These are phyloP conservation scores for Tiaroga cobitis DNA, from an alignment of 2,797 vertebrate species.

Conservation along the genomic window DNA sequence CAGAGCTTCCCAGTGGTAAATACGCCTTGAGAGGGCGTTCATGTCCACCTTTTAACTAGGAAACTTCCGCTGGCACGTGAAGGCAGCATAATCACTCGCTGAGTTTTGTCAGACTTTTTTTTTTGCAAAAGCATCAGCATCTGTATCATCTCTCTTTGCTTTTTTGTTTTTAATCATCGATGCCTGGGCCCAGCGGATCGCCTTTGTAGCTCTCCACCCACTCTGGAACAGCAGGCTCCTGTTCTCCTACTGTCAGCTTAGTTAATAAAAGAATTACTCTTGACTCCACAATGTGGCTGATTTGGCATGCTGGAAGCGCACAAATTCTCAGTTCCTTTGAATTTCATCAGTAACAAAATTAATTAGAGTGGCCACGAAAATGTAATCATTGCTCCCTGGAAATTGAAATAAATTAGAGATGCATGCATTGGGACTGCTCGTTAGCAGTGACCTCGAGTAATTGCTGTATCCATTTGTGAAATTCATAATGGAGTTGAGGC, in stretches of 20 bases:
- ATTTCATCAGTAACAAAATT: conserved; percentile 78
- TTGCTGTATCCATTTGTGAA: conserved; percentile 84
- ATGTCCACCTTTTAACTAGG: not conserved
- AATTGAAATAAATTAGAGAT: conserved; percentile 83
- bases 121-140: conserved; percentile 48
- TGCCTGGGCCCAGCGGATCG: conserved; percentile 60
- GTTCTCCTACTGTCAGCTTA: conserved; percentile 70
- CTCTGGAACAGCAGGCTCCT: conserved; percentile 65
- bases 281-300: conserved; percentile 65
- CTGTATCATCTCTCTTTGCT: conserved; percentile 52
- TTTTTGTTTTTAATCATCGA: conserved; percentile 68
- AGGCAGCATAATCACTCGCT: not conserved
- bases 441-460: conserved; percentile 80
- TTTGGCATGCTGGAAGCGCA: conserved; percentile 60
- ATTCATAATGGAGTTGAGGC: conserved; percentile 80
- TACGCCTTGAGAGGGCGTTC: not conserved
- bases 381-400: conserved; percentile 71
- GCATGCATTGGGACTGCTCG: conserved; percentile 74
- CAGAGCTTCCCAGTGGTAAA: not conserved
- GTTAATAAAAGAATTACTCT: conserved; percentile 76
- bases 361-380: conserved; percentile 76
- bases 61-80: not conserved
- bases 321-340: conserved; percentile 64
- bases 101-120: conserved; percentile 3
- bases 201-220: conserved; percentile 67